Evolutionary conservation across 2,888 invertebrate species (phyloP), one percentile per base, ranked within the genome.

Genomic region (Vanessa cardui): DNA sequence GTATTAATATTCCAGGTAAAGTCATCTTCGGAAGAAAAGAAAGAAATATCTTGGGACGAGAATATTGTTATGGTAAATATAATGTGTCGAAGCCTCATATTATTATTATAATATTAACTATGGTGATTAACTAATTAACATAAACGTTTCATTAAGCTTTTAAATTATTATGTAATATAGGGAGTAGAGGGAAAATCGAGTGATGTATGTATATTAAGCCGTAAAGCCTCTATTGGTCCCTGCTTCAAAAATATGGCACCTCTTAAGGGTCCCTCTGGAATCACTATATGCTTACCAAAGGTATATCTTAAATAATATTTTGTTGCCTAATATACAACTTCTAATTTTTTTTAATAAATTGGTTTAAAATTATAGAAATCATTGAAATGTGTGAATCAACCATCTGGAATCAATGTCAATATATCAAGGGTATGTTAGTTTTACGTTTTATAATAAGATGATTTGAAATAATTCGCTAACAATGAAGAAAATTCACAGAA

Each of bases 191-290:
- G 68, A 6, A 76, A 73, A 60, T 83, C 26, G 5, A 54, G 83
- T 58, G 75, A 78, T 12, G 69, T 72, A 7, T 77, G 75, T 69
- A 71, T 79, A 21, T 73, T 88, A 46, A 85, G 86, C 60, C 73
- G 83, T 2, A 86, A 84, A 71, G 79, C 84, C 2, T 89, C 89
- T 0, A 78, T 90, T 2, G 88, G 89, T 0, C 90, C 90, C 2
- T 86, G 83, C 66, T 80, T 79, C 58, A 81, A 76, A 62, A 76
- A 82, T 1, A 76, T 79, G 1, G 73, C 79, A 39, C 80, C 81
- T 0, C 77, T 76, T 12, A 80, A 81, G 39, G 80, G 79, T 8
- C 86, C 86, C 0, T 88, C 89, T 0, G 90, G 90, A 9, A 86
- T 90, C 20, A 74, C 79, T 0, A 78, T 90, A 46, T 82, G 78